Conservation (phyloP, 2,888 invertebrate genomes). For the Lamellibrachia satsuma region DNA sequence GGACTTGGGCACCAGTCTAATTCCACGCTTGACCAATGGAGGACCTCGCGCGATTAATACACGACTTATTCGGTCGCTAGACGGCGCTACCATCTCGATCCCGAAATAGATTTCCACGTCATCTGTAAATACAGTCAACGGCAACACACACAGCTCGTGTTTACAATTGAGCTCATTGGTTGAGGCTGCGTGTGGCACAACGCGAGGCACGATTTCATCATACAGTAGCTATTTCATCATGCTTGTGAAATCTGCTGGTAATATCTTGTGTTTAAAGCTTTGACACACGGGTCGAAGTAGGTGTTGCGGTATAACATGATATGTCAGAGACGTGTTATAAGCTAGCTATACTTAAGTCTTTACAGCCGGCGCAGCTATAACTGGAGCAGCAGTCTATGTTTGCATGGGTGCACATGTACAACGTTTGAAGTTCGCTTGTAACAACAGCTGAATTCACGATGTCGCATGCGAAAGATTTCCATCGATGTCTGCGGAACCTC, state of each 20-base stretch:
- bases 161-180: background rate
- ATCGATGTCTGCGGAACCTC: constrained; percentile 42
- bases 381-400: no score
- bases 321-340: background rate
- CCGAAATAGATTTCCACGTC: no score
- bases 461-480: constrained; percentile 37
- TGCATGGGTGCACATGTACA: background rate
- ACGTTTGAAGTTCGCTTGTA: background rate
- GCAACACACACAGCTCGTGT: no score
- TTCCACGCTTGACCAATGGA: no score
- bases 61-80: no score
- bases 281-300: background rate
- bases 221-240: background rate
- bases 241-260: background rate
- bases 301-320: background rate
- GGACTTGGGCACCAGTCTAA: no score
- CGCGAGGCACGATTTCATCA: constrained; percentile 13
- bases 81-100: no score
- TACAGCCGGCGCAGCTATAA: no score
- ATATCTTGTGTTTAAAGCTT: background rate
- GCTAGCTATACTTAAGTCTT: no score
- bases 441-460: background rate
- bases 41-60: no score
- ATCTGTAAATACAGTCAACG: no score
- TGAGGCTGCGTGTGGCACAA: background rate